Percentiles rank a stretch among this genome's conserved stretches.
These are phyloP conservation scores for Cantharis rustica DNA, from an alignment of 2,888 invertebrate genomes.

Conservation along the genomic window DNA sequence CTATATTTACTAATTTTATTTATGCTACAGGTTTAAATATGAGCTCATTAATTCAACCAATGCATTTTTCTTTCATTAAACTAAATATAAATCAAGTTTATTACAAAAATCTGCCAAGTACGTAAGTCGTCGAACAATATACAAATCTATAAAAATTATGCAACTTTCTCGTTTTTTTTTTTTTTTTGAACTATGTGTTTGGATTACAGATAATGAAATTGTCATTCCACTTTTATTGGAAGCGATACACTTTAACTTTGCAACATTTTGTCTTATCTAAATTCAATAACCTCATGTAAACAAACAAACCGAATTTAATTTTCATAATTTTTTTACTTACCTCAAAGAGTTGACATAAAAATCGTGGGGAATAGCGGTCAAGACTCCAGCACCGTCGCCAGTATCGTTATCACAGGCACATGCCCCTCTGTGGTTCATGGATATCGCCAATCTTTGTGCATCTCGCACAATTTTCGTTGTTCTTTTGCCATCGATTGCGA, in stretches of 20 bases:
- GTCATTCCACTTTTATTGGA: background rate
- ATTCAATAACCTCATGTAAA: background rate
- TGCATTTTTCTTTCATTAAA: background rate
- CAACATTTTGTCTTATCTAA: background rate
- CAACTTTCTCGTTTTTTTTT: too few relatives aligned
- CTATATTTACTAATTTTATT: background rate
- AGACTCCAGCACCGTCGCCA: slow-evolving; percentile 97
- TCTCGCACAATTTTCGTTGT: slow-evolving; percentile 96
- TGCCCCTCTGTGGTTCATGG: slow-evolving; percentile 99
- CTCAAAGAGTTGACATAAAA: slow-evolving; percentile 85
- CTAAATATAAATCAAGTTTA: background rate
- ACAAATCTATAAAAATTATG: background rate
- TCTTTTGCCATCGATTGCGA: slow-evolving; percentile 93
- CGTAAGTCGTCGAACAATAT: background rate
- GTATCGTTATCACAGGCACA: slow-evolving; percentile 99
- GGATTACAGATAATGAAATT: too few relatives aligned
- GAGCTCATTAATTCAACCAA: background rate
- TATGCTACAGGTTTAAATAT: background rate
- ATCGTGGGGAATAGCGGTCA: slow-evolving; percentile 95
- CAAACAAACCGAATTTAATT: background rate
- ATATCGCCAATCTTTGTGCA: slow-evolving; percentile 91
- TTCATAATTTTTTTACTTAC: slow-evolving; percentile 58
- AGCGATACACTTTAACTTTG: background rate
- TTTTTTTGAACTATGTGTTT: too few relatives aligned
- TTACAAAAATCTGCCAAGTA: background rate